Evolutionary conservation across 2,888 invertebrate species (phyloP).

Genomic region (Ormyrus nitidulus): DNA sequence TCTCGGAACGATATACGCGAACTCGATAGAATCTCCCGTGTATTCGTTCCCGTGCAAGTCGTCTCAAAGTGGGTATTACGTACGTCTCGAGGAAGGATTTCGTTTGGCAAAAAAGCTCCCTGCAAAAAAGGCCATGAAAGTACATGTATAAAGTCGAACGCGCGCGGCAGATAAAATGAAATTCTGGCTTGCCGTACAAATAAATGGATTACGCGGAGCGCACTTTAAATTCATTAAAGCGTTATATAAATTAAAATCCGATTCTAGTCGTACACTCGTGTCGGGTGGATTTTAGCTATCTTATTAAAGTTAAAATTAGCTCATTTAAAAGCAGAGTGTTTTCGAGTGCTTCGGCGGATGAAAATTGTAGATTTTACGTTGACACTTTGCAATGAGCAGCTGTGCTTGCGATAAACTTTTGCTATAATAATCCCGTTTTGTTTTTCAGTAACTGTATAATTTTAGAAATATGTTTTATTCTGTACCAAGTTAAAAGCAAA

Average conservation of each 20-base stretch:
- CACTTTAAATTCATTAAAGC: constrained; percentile 25
- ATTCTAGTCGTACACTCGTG: too few species aligned
- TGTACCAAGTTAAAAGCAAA: too few species aligned
- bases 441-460: too few species aligned
- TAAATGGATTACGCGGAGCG: constrained; percentile 17
- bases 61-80: constrained; percentile 49
- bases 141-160: neutral
- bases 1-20: constrained; percentile 35
- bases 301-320: too few species aligned
- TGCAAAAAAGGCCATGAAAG: neutral
- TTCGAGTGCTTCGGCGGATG: too few species aligned
- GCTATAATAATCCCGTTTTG: too few species aligned
- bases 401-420: too few species aligned
- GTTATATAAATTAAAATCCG: neutral
- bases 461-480: too few species aligned
- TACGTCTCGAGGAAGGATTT: constrained; percentile 46
- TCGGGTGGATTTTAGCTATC: neutral
- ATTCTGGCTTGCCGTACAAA: neutral
- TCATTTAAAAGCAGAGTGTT: too few species aligned
- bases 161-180: constrained; percentile 20
- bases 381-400: too few species aligned
- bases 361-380: too few species aligned
- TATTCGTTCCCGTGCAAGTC: neutral
- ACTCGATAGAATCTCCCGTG: constrained; percentile 35
- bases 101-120: neutral